These are phyloP conservation scores for cattle (Bos taurus) DNA, from an alignment of 2,113 vertebrate species.

Conservation along the genomic window DNA sequence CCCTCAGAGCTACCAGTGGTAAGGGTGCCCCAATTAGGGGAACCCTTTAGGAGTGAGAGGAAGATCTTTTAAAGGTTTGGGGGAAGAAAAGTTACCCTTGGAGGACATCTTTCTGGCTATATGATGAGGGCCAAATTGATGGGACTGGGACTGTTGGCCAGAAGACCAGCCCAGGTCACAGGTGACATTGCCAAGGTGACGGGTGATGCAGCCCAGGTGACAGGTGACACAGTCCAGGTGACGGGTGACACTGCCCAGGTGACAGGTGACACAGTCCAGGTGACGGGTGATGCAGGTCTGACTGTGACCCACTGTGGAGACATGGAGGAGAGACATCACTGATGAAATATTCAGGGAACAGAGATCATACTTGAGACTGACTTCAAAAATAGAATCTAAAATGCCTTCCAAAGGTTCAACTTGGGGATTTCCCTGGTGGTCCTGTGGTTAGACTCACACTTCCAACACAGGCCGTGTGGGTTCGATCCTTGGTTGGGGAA, in stretches of 20 bases:
- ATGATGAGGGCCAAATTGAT: not conserved
- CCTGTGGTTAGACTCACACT: too few relatives aligned
- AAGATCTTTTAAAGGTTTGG: not conserved
- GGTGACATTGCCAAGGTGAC: too few relatives aligned
- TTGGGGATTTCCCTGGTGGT: not conserved
- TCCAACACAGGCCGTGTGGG: too few relatives aligned
- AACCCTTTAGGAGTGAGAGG: not conserved
- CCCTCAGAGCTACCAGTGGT: not conserved
- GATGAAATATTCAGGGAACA: too few relatives aligned
- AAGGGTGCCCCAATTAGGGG: not conserved
- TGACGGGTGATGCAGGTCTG: not conserved
- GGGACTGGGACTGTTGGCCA: not conserved
- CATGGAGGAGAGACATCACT: not conserved
- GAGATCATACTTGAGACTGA: not conserved
- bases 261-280: accelerated
- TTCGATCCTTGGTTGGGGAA: too few relatives aligned
- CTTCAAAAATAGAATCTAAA: not conserved
- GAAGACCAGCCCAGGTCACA: not conserved
- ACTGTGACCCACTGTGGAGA: accelerated
- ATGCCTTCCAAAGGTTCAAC: not conserved
- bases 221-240: accelerated
- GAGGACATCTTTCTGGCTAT: not conserved
- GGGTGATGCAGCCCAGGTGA: accelerated
- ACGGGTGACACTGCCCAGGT: accelerated
- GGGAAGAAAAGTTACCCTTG: not conserved